phyloP scores from a whole-genome alignment of 2,888 invertebrate genomes.

The Aspidiotus rigidus region DNA sequence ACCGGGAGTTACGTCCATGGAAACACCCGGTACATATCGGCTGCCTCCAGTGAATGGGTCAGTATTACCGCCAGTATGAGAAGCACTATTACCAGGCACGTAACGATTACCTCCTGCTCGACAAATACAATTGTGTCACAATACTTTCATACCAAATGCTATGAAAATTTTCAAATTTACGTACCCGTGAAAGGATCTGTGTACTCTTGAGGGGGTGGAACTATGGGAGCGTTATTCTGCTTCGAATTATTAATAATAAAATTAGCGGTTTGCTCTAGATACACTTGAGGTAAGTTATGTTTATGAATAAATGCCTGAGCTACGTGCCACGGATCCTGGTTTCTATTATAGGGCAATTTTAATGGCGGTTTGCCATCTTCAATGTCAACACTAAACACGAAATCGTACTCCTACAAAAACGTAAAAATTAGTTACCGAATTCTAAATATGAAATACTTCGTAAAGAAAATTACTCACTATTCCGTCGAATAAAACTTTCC shows the following conservation, averaged over 20 bases:
- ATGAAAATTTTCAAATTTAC: not conserved
- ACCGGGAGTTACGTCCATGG: constrained; percentile 22
- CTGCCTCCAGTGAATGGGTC: constrained; percentile 47
- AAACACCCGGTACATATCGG: constrained; percentile 33
- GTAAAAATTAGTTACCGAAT: constrained; percentile 4
- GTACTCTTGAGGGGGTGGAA: constrained; percentile 39
- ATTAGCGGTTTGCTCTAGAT: constrained; percentile 80
- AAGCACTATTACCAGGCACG: constrained; percentile 47
- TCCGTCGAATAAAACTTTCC: constrained; percentile 73
- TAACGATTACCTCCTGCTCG: constrained; percentile 54
- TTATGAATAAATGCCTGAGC: constrained; percentile 84
- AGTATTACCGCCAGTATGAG: constrained; percentile 41
- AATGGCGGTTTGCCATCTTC: constrained; percentile 80
- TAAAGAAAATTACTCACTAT: constrained; percentile 47
- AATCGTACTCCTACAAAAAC: constrained; percentile 67
- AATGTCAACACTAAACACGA: constrained; percentile 90
- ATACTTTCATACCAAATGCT: constrained; percentile 46
- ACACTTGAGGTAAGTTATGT: constrained; percentile 72
- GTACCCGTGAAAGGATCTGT: constrained; percentile 55
- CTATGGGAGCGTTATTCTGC: constrained; percentile 38
- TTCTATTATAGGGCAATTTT: constrained; percentile 81
- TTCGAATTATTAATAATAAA: constrained; percentile 79
- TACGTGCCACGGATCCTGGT: constrained; percentile 84
- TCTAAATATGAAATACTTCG: not conserved
- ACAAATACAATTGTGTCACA: not conserved